Percentiles rank a stretch among this genome's conserved stretches.
phyloP scores from a whole-genome alignment of 1,140 invertebrate genomes.

The Charaxes varanes region DNA sequence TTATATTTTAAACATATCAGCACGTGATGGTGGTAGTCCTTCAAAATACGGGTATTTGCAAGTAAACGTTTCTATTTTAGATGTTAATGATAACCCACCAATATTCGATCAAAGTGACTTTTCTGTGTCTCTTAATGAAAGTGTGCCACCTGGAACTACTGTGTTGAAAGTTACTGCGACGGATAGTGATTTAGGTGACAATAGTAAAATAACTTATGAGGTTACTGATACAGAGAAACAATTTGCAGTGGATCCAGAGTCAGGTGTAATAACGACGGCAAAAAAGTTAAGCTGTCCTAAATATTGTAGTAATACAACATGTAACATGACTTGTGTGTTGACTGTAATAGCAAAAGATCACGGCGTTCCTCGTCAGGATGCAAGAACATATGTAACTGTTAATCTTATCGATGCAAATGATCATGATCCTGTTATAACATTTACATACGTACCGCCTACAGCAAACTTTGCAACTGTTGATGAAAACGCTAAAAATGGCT shows the following conservation, averaged over 20 bases:
- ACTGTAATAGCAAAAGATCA: constrained; percentile 95
- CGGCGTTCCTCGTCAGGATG: constrained; percentile 91
- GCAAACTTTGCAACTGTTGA: constrained; percentile 92
- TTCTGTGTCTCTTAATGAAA: constrained; percentile 93
- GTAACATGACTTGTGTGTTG: constrained; percentile 93
- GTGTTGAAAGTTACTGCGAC: constrained; percentile 93
- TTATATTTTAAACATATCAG: constrained; percentile 92
- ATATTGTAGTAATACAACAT: constrained; percentile 75
- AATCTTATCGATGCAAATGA: constrained; percentile 95
- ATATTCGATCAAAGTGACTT: constrained; percentile 95
- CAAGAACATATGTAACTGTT: constrained; percentile 95
- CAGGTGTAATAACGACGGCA: constrained; percentile 87
- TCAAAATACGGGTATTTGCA: constrained; percentile 87
- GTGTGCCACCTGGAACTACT: constrained; percentile 87
- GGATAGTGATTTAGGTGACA: constrained; percentile 93
- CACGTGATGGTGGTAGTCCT: constrained; percentile 88
- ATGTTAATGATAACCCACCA: constrained; percentile 96
- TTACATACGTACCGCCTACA: constrained; percentile 89
- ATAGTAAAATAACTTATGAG: constrained; percentile 94
- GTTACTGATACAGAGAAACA: constrained; percentile 88
- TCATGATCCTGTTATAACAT: constrained; percentile 94
- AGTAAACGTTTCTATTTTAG: constrained; percentile 93
- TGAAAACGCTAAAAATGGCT: constrained; percentile 92
- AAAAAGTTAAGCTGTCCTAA: constrained; percentile 87
- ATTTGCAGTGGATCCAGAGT: constrained; percentile 92